Conservation (phyloP, 2,888 invertebrate genomes). For the Xanthorhoe spadicearia region DNA sequence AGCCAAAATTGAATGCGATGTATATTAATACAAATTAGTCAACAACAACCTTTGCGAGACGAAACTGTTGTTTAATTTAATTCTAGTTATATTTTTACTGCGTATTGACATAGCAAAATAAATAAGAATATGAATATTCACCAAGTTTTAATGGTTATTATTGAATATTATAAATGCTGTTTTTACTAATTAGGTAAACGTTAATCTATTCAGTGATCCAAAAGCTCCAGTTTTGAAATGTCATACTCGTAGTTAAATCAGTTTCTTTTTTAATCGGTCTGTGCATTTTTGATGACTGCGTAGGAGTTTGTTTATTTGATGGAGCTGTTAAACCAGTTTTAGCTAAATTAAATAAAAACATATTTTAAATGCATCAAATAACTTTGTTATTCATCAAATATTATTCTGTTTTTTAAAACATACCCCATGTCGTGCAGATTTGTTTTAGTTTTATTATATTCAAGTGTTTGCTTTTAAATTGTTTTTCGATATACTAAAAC, state of each 20-base stretch:
- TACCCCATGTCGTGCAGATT: background rate
- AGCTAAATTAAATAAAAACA: slow-evolving; percentile 29
- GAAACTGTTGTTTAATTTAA: background rate
- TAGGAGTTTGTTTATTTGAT: slow-evolving; percentile 52
- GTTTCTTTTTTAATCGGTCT: slow-evolving; percentile 38
- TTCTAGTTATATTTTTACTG: background rate
- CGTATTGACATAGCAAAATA: background rate
- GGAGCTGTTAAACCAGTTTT: slow-evolving; percentile 36
- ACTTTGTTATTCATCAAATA: background rate
- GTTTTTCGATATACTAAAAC: slow-evolving; percentile 34
- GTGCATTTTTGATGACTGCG: slow-evolving; percentile 43
- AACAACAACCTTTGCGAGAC: too few relatives aligned
- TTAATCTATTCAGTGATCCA: slow-evolving; percentile 33
- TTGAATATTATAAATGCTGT: background rate
- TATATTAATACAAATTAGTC: background rate
- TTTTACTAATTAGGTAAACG: slow-evolving; percentile 13
- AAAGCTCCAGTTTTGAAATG: slow-evolving; percentile 40
- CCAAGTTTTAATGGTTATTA: background rate
- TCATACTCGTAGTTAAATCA: slow-evolving; percentile 39
- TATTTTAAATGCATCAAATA: slow-evolving; percentile 29
- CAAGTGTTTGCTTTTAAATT: slow-evolving; percentile 3
- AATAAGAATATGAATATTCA: background rate
- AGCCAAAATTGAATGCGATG: background rate
- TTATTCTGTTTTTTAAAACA: too few relatives aligned
- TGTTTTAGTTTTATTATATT: background rate